Conservation (phyloP, 2,113 vertebrate species). For the Chloropsis cyanopogon region DNA sequence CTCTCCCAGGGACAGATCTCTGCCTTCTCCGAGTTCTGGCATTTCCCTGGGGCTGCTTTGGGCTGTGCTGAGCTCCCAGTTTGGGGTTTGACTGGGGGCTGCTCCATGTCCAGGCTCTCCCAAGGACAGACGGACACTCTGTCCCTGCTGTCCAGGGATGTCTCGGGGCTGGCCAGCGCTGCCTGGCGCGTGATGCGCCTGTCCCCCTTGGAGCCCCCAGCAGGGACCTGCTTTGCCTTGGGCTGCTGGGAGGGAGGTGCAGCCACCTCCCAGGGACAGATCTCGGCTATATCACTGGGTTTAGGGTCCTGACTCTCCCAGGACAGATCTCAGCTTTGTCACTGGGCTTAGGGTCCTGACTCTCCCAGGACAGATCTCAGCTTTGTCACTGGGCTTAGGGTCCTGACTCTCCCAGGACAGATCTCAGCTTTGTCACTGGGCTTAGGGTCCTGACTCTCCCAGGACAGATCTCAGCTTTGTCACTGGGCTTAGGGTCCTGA, state of each 20-base stretch:
- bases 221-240: background rate
- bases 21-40: background rate
- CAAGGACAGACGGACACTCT: background rate
- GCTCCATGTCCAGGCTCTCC: background rate
- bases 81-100: background rate
- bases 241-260: background rate
- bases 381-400: no score
- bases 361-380: constrained; percentile 70
- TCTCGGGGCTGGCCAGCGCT: background rate
- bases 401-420: no score
- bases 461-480: no score
- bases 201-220: background rate
- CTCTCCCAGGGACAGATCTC: constrained; percentile 69
- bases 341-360: no score
- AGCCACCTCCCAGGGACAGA: background rate
- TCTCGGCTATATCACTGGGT: background rate
- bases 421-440: no score
- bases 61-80: background rate
- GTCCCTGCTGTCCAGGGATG: background rate
- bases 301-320: background rate
- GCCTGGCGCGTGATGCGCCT: background rate
- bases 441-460: no score
- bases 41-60: background rate
- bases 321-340: background rate
- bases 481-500: no score